Evolutionary conservation across 2,888 invertebrate species (phyloP).

Genomic region (Acrobasis suavella): DNA sequence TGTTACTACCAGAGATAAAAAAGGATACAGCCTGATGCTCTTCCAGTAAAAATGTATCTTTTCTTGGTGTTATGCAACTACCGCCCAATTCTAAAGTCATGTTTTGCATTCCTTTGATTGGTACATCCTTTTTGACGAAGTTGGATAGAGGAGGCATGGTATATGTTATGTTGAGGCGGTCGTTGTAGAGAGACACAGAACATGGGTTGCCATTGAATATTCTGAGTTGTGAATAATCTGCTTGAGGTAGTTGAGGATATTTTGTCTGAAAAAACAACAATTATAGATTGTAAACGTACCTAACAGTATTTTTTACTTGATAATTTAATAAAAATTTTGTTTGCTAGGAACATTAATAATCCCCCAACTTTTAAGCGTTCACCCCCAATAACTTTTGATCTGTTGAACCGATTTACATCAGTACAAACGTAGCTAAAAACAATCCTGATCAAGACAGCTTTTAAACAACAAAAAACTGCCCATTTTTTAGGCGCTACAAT

Average conservation of each 20-base stretch:
- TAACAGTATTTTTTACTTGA: no score
- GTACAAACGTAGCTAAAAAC: no score
- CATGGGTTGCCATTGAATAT: conserved; percentile 83
- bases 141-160: conserved; percentile 54
- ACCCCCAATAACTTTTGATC: no score
- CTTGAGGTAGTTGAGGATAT: conserved; percentile 81
- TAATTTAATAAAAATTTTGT: no score
- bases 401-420: no score
- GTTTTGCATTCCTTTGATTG: conserved; percentile 38
- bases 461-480: no score
- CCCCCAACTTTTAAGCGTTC: no score
- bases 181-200: conserved; percentile 69
- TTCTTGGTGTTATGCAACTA: conserved; percentile 46
- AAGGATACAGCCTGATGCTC: conserved; percentile 60
- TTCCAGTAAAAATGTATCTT: conserved; percentile 48
- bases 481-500: no score
- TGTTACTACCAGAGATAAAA: conserved; percentile 47
- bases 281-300: not conserved
- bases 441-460: no score
- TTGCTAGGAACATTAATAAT: no score
- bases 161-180: conserved; percentile 57
- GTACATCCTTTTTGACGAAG: conserved; percentile 50
- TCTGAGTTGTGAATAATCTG: conserved; percentile 81
- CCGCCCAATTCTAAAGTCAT: conserved; percentile 47
- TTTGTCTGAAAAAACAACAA: conserved; percentile 21